Conservation (phyloP, 2,797 vertebrate genomes). For the Threskiornis aethiopicus region DNA sequence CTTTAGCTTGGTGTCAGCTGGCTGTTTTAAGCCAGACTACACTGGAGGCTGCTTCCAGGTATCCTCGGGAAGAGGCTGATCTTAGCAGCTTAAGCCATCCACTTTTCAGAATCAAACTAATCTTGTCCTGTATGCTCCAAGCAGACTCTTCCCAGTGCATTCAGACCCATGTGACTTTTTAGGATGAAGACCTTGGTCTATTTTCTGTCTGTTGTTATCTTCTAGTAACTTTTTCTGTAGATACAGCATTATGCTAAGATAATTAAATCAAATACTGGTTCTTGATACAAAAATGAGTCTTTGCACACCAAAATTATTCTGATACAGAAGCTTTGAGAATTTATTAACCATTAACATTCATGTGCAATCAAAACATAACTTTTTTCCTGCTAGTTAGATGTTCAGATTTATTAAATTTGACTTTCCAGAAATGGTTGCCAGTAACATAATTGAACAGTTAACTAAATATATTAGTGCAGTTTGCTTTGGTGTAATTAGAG, state of each 20-base stretch:
- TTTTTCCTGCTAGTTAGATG: not conserved
- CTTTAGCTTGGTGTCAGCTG: not conserved
- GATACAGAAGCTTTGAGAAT: not conserved
- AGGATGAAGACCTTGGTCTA: not conserved
- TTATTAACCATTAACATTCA: not conserved
- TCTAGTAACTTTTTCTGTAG: not conserved
- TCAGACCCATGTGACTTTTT: not conserved
- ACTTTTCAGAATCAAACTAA: not conserved
- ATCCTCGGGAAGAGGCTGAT: not conserved
- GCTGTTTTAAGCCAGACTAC: not conserved
- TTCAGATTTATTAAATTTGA: not conserved
- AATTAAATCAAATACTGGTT: constrained; percentile 24
- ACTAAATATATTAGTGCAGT: not conserved
- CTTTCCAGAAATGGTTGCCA: constrained; percentile 25
- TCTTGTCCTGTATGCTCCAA: not conserved
- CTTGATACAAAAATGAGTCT: not conserved
- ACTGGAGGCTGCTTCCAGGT: not conserved
- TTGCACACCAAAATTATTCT: not conserved
- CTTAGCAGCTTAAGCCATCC: not conserved
- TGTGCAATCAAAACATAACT: not conserved
- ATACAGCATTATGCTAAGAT: not conserved
- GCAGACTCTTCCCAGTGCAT: not conserved
- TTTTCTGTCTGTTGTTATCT: not conserved
- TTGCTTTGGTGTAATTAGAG: not conserved
- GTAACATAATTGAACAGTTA: constrained; percentile 23